Evolutionary conservation across 2,888 invertebrate species (phyloP).

Genomic region (Drosophila macrospina): DNA sequence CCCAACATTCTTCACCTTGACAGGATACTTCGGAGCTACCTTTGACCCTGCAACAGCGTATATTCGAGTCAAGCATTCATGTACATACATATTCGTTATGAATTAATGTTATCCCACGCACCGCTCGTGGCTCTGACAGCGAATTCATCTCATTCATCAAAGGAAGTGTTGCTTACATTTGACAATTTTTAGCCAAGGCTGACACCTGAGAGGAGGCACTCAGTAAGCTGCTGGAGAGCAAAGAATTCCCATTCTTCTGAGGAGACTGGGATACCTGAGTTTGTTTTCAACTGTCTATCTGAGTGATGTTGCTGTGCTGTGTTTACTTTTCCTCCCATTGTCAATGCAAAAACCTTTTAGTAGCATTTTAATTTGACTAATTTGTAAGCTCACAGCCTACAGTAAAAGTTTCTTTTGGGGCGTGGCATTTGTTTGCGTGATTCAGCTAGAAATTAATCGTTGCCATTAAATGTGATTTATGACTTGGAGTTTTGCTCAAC

Average conservation of each 20-base stretch:
- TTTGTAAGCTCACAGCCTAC: conserved; percentile 37
- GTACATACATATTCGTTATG: conserved; percentile 39
- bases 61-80: too few relatives aligned
- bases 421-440: conserved; percentile 24
- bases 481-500: conserved; percentile 39
- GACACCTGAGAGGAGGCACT: not conserved
- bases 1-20: not conserved
- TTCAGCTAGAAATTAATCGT: conserved; percentile 70
- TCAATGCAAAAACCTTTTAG: conserved; percentile 27
- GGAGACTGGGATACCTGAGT: conserved; percentile 56
- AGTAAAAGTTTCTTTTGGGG: conserved; percentile 32
- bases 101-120: conserved; percentile 32
- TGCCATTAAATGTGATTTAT: conserved; percentile 75
- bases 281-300: conserved; percentile 37
- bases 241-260: conserved; percentile 7
- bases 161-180: conserved; percentile 44
- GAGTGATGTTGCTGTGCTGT: conserved; percentile 1
- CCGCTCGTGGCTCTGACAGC: conserved; percentile 10
- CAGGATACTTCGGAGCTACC: not conserved
- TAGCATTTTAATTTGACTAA: conserved; percentile 62
- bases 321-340: not conserved
- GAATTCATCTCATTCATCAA: conserved; percentile 63
- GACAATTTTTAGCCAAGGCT: conserved; percentile 25
- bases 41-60: not conserved
- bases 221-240: not conserved